phyloP scores from a whole-genome alignment of 2,113 vertebrate species.

The Gymnogyps californianus region DNA sequence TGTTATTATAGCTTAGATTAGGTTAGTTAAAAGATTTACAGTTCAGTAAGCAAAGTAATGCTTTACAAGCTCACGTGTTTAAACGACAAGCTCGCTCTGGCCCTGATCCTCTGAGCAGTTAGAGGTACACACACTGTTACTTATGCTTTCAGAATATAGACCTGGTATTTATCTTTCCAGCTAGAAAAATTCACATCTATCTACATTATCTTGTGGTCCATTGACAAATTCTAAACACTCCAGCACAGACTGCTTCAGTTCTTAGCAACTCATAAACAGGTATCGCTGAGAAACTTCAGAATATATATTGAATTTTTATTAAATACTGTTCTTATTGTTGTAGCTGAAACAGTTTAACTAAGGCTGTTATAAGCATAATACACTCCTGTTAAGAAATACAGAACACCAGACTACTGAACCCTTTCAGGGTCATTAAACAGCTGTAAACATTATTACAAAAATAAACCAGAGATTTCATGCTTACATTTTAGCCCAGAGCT shows the following conservation, averaged over 20 bases:
- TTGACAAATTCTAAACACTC: not conserved
- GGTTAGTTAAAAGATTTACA: slow-evolving; percentile 57
- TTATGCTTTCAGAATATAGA: slow-evolving; percentile 32
- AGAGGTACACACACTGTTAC: not conserved
- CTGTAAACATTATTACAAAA: slow-evolving; percentile 87
- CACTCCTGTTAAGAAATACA: slow-evolving; percentile 76
- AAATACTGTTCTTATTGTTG: slow-evolving; percentile 64
- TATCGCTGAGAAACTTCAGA: slow-evolving; percentile 14
- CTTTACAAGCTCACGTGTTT: slow-evolving; percentile 31
- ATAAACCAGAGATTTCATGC: slow-evolving; percentile 86
- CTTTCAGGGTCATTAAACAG: slow-evolving; percentile 87
- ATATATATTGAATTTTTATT: slow-evolving; percentile 62
- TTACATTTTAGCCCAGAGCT: slow-evolving; percentile 85
- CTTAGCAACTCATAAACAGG: not conserved
- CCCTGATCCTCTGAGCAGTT: slow-evolving; percentile 54
- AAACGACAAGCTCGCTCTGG: slow-evolving; percentile 1
- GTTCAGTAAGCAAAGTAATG: slow-evolving; percentile 41
- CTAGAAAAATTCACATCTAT: not conserved
- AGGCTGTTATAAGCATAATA: slow-evolving; percentile 76
- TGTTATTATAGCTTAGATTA: slow-evolving; percentile 30
- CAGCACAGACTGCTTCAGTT: not conserved
- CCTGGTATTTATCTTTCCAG: not conserved
- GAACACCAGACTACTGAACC: slow-evolving; percentile 79
- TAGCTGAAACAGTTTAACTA: slow-evolving; percentile 68
- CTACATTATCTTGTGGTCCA: not conserved